These are phyloP conservation scores for Acanthis flammea DNA, from an alignment of 2,797 vertebrate species.

Conservation along the genomic window DNA sequence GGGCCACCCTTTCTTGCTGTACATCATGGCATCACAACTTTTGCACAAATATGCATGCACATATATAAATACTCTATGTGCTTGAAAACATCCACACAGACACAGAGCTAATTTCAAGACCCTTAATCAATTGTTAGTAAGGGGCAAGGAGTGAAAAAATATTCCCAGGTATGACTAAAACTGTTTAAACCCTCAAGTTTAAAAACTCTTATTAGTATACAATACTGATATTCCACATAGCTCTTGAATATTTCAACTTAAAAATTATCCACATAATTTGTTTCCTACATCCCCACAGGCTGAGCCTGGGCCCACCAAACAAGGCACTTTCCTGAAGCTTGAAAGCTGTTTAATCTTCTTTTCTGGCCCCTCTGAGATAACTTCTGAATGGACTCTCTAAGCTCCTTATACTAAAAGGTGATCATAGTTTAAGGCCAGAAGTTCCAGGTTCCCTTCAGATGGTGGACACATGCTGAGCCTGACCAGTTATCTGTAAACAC, in stretches of 20 bases:
- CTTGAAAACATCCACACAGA: neutral
- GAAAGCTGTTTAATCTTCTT: conserved; percentile 28
- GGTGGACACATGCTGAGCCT: neutral
- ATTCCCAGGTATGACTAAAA: neutral
- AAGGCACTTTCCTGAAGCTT: neutral
- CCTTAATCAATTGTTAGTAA: neutral
- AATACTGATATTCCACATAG: neutral
- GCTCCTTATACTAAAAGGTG: conserved; percentile 5
- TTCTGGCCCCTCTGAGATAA: conserved; percentile 24
- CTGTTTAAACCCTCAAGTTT: neutral
- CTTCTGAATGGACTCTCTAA: conserved; percentile 1
- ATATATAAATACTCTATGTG: neutral
- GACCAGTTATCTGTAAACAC: neutral
- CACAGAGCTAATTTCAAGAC: neutral
- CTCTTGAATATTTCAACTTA: neutral
- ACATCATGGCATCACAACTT: neutral
- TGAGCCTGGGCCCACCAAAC: neutral
- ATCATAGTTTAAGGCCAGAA: neutral
- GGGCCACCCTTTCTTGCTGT: neutral
- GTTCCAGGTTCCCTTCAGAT: neutral
- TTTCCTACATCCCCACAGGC: neutral
- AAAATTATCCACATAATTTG: neutral
- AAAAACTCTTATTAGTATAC: neutral
- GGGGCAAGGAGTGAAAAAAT: neutral
- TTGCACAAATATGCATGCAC: accelerated